Conservation (phyloP, 2,888 invertebrate species). For the Conus canariensis region DNA sequence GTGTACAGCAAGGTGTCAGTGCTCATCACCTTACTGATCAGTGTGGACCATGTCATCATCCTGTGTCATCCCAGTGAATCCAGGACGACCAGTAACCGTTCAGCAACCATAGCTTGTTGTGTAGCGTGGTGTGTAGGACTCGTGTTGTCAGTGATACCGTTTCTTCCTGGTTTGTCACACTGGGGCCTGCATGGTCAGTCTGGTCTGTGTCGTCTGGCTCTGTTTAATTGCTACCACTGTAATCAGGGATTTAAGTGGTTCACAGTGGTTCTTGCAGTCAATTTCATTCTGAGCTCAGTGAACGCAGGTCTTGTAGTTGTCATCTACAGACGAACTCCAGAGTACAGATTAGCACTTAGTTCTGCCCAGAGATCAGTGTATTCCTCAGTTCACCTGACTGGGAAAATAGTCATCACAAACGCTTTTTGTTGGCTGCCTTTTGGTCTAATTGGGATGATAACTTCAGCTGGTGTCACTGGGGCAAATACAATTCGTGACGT, state of each 20-base stretch:
- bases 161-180: not conserved
- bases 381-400: too few relatives aligned
- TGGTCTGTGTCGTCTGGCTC: not conserved
- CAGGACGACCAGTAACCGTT: constrained; percentile 32
- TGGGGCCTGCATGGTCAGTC: not conserved
- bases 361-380: too few relatives aligned
- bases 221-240: not conserved
- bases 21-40: constrained; percentile 36
- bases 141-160: not conserved
- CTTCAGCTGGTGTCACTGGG: too few relatives aligned
- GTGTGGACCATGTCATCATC: constrained; percentile 42
- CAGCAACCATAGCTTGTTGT: constrained; percentile 27
- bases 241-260: not conserved
- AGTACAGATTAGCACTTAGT: not conserved
- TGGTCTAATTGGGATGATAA: too few relatives aligned
- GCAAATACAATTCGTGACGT: too few relatives aligned
- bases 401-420: too few relatives aligned
- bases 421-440: too few relatives aligned
- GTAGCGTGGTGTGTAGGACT: constrained; percentile 31
- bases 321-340: not conserved
- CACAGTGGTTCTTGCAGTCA: not conserved
- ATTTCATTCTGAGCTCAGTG: not conserved
- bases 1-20: constrained; percentile 40
- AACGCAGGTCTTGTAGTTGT: not conserved
- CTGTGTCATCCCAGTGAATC: constrained; percentile 39